phyloP scores from a whole-genome alignment of 2,113 vertebrate species.

The Percina caprodes region DNA sequence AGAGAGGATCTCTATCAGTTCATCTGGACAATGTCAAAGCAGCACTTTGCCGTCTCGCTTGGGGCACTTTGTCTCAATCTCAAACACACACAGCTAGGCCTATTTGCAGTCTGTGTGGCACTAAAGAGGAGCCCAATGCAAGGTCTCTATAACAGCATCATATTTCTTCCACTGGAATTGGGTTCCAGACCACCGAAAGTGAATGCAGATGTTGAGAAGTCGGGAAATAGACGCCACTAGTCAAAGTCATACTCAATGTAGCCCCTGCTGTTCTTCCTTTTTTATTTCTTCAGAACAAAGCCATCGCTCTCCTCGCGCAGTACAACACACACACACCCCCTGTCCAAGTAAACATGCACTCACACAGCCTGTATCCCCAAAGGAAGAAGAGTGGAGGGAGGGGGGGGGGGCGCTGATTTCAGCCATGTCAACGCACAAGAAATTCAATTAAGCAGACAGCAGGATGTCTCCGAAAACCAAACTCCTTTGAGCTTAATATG shows the following conservation, averaged over 20 bases:
- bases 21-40: conserved; percentile 64
- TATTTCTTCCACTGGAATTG: conserved; percentile 54
- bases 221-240: conserved; percentile 28
- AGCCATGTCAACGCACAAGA: conserved; percentile 71
- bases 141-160: conserved; percentile 49
- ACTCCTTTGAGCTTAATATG: conserved; percentile 59
- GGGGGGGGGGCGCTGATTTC: conserved; percentile 12
- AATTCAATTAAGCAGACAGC: conserved; percentile 85
- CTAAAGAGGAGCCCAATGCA: conserved; percentile 23
- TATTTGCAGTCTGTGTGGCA: conserved; percentile 8
- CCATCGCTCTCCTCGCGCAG: not conserved
- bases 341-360: conserved; percentile 20
- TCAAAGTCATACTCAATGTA: not conserved
- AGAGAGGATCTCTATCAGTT: conserved; percentile 59
- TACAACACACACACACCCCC: not conserved
- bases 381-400: conserved; percentile 7
- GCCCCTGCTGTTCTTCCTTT: not conserved
- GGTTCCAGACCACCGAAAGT: conserved; percentile 50
- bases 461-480: conserved; percentile 62
- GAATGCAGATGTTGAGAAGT: conserved; percentile 39
- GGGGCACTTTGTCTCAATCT: conserved; percentile 55
- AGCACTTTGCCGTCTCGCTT: conserved; percentile 40
- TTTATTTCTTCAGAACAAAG: conserved; percentile 23
- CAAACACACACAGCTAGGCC: conserved; percentile 10
- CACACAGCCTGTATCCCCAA: conserved; percentile 25